Percentiles rank a stretch among this genome's conserved stretches.
Evolutionary conservation across 2,888 invertebrate genomes (phyloP).

Genomic region (Eupithecia subfuscata): DNA sequence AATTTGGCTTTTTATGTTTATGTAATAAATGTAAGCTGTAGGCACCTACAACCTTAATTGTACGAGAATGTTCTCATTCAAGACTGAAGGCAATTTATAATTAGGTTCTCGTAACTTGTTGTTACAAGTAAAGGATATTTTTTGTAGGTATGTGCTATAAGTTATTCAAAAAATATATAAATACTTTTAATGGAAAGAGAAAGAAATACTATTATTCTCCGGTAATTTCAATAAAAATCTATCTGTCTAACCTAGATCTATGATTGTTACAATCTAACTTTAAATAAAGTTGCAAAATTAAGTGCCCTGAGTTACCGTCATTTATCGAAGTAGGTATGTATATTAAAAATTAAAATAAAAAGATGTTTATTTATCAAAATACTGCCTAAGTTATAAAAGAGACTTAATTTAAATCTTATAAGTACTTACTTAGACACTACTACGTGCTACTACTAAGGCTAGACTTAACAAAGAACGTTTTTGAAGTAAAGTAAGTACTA

Average conservation of each 20-base stretch:
- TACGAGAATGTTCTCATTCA: constrained; percentile 6
- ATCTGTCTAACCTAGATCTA: background rate
- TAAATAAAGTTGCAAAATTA: background rate
- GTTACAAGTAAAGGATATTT: background rate
- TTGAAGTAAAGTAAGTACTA: no score
- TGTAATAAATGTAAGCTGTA: constrained; percentile 6
- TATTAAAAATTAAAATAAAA: no score
- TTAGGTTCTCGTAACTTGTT: background rate
- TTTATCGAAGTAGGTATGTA: background rate
- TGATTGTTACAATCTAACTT: background rate
- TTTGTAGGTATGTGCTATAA: background rate
- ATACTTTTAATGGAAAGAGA: no score
- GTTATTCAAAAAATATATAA: no score
- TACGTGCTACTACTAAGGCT: no score
- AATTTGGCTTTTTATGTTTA: constrained; percentile 6
- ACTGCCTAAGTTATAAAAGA: no score
- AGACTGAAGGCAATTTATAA: background rate
- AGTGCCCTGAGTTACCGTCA: background rate
- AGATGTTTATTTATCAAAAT: no score
- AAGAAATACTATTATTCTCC: no score
- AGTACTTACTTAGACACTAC: no score
- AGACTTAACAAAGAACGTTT: no score
- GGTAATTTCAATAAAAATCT: no score
- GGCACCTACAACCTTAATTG: background rate
- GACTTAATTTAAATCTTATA: no score